phyloP scores from a whole-genome alignment of 1,140 invertebrate genomes.

The Lordiphosa mommai region DNA sequence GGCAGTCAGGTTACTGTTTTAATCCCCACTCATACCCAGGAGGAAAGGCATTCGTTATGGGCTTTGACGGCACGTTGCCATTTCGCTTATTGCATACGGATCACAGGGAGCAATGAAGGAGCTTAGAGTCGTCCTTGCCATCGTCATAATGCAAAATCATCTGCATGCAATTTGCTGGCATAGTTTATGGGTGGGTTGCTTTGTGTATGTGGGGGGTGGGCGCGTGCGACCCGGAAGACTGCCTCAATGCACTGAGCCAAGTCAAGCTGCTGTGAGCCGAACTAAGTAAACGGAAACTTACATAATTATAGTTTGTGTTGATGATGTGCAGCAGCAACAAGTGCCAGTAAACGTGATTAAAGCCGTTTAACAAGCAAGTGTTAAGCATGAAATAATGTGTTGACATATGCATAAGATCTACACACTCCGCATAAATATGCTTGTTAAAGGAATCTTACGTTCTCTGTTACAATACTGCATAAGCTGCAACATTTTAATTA shows the following conservation, averaged over 20 bases:
- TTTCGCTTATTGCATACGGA: slow-evolving; percentile 51
- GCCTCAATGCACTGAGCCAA: slow-evolving; percentile 15
- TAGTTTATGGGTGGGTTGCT: slow-evolving; percentile 6
- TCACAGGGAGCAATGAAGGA: background rate
- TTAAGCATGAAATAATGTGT: background rate
- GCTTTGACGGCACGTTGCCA: slow-evolving; percentile 56
- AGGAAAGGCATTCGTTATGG: slow-evolving; percentile 24
- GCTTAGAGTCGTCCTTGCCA: slow-evolving; percentile 7
- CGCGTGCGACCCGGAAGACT: background rate
- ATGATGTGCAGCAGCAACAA: slow-evolving; percentile 35
- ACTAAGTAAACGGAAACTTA: slow-evolving; percentile 54
- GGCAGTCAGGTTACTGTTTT: slow-evolving; percentile 36
- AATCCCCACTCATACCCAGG: slow-evolving; percentile 26
- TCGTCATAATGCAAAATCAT: slow-evolving; percentile 7
- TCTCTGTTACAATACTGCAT: background rate
- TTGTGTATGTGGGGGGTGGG: slow-evolving; percentile 30
- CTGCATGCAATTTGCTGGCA: slow-evolving; percentile 48
- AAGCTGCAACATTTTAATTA: background rate
- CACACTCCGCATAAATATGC: background rate
- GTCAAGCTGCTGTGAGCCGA: slow-evolving; percentile 21
- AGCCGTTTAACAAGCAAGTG: slow-evolving; percentile 23
- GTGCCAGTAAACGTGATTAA: slow-evolving; percentile 45
- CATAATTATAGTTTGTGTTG: slow-evolving; percentile 41
- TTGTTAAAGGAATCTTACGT: too few relatives aligned
- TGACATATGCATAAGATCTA: background rate